Base-by-base conservation (phyloP, 2,113 vertebrate genomes). In the Alligator sinensis region DNA sequence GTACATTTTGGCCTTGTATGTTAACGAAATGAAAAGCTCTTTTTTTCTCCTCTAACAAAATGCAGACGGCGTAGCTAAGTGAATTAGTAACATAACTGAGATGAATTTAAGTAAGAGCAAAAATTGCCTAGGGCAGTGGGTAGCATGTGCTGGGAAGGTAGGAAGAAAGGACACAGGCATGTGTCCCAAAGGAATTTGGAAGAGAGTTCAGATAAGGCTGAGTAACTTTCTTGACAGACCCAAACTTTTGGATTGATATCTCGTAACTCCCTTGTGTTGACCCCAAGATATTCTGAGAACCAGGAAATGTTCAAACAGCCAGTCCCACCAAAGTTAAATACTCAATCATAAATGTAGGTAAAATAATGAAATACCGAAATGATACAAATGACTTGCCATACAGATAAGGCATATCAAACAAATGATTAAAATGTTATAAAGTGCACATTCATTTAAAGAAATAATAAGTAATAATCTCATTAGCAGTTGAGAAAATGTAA, bases 161-260 rank as follows among this genome's bases (percentile, higher is more conserved):
- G 66, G 30, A 25, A 75, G 24, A 60, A 63, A 84, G 47, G 11
- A 59, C 6, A 5, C 0, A 1, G 15, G n/a, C 1, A 0, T 64
- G 5, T 9, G 75, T 80, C 22, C 79, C 13, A 38, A 4, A 3
- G 3, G 1, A 80, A 3, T 30, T 3, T 1, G 5, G 18, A 3
- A 2, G 22, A 5, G 61, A 9, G 62, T 87, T 9, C 1, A 15
- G 27, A 82, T 30, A 30, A 77, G 4, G 6, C 30, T 68, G n/a
- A 59, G 55, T 30, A 77, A 17, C n/a, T 80, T 85, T 75, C 5
- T 24, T n/a, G 2, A 0, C 2, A 89, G 11, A 54, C 89, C 11
- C 21, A 9, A 86, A 66, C 5, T 66, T 13, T 47, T 24, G 9
- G 11, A 15, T 12, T 15, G 13, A 81, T 87, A 2, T 84, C 30